Evolutionary conservation across 2,888 invertebrate genomes (phyloP).

Genomic region (Amblyteles armatorius): DNA sequence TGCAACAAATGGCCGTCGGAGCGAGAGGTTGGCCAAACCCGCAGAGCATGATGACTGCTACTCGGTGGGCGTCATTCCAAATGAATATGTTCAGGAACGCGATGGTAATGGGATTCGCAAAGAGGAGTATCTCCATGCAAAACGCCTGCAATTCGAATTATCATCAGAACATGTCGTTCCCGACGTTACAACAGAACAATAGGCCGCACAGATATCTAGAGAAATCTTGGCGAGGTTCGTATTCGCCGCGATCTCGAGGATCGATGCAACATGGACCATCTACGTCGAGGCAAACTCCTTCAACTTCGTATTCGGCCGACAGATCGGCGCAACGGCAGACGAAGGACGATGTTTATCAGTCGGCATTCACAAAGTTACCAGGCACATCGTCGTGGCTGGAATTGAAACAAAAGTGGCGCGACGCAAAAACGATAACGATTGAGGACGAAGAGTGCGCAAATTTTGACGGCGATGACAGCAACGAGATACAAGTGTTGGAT

Average conservation of each 20-base stretch:
- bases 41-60: conserved; percentile 12
- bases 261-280: conserved; percentile 48
- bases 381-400: conserved; percentile 79
- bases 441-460: conserved; percentile 79
- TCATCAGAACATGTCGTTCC: conserved; percentile 62
- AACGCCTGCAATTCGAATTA: conserved; percentile 68
- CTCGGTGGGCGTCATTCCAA: conserved; percentile 61
- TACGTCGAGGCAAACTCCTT: conserved; percentile 22
- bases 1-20: conserved; percentile 47
- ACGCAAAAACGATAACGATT: conserved; percentile 82
- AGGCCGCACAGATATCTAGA: conserved; percentile 38
- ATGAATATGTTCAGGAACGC: conserved; percentile 63
- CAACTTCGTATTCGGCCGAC: conserved; percentile 25
- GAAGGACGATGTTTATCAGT: conserved; percentile 56
- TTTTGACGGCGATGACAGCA: conserved; percentile 69
- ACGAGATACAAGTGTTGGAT: conserved; percentile 79
- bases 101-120: conserved; percentile 43
- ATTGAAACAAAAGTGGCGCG: conserved; percentile 80
- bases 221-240: conserved; percentile 25
- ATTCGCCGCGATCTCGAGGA: neutral
- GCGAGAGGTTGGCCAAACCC: conserved; percentile 49
- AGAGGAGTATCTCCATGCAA: conserved; percentile 67
- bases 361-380: conserved; percentile 75
- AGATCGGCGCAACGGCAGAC: neutral
- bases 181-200: conserved; percentile 41